Base-by-base conservation (phyloP, 1,140 invertebrate genomes). In the Drosophila guanche region DNA sequence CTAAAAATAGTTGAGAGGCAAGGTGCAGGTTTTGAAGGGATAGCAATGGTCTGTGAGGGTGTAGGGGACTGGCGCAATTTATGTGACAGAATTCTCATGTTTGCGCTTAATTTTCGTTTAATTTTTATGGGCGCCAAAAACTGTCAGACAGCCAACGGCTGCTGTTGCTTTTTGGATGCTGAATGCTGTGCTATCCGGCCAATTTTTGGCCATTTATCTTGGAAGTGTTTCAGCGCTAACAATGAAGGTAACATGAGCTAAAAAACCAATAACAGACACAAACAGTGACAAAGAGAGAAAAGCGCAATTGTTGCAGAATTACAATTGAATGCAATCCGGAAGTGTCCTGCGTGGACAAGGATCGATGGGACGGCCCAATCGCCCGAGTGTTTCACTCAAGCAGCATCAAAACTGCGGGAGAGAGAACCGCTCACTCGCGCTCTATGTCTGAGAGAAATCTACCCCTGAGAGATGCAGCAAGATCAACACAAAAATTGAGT, bases 21-120 rank as follows among this genome's bases (percentile, higher is more conserved):
- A 78, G 83, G 74, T 81, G 81, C 74, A 55, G 70, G 41, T 37
- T 37, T 14, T 14, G 10, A 10, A 37, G 10, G 33, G 33, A 12
- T 37, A 37, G 10, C 12, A 37, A 12, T 12, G 33, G 10, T 12
- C 33, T 37, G 10, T 0, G 10, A 5, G 12, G 37, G 41, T 23
- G 40, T 27, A 4, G 2, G 23, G 51, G 37, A 48, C 27, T 33
- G 25, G 23, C 43, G 56, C 53, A 42, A 89, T 90, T 89, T 89
- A 89, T 89, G 85, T 81, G 85, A 90, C 86, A 90, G 57, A 75
- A 73, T 78, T 89, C 69, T 72, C 80, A 80, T 89, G 85, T 89
- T 89, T 89, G 77, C 86, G 80, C 85, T 89, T 89, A 89, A 90
- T 90, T 89, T 78, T 90, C 54, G 10, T 76, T 85, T 81, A 89